Conservation (phyloP, 2,888 invertebrate genomes). For the Acleris emargana region DNA sequence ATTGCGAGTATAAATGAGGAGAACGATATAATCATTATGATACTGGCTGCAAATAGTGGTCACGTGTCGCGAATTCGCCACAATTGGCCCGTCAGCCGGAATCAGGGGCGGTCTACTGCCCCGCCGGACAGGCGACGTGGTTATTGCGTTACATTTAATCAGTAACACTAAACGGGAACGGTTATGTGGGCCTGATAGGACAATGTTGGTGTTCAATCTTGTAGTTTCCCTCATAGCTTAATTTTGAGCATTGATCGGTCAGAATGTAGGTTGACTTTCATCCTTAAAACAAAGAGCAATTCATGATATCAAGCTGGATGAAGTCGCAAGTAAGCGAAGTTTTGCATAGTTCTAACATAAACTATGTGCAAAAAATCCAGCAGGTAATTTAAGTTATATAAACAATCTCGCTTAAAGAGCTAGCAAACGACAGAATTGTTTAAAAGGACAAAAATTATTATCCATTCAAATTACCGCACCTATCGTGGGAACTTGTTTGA, state of each 20-base stretch:
- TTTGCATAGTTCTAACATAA: no score
- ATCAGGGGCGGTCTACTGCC: conserved; percentile 58
- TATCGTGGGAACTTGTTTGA: conserved; percentile 60
- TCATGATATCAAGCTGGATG: no score
- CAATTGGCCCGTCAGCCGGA: conserved; percentile 68
- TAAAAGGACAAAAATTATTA: conserved; percentile 36
- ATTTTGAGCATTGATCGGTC: no score
- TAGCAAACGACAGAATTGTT: no score
- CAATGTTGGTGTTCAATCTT: background rate
- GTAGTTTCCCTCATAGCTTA: no score
- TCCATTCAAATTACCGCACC: conserved; percentile 50
- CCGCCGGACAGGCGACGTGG: conserved; percentile 70
- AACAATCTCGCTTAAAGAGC: no score
- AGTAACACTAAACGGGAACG: conserved; percentile 56
- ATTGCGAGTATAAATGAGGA: conserved; percentile 74
- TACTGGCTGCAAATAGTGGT: conserved; percentile 75
- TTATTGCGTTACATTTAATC: conserved; percentile 68
- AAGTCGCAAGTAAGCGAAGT: no score
- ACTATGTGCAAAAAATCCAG: no score
- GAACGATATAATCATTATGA: conserved; percentile 67
- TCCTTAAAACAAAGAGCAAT: no score
- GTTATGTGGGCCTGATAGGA: conserved; percentile 33
- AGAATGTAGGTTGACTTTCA: no score
- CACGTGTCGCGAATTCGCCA: conserved; percentile 76
- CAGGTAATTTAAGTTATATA: no score